Percentiles rank a stretch among this genome's conserved stretches.
Evolutionary conservation across 1,140 invertebrate genomes (phyloP).

Genomic region (Marisa cornuarietis): DNA sequence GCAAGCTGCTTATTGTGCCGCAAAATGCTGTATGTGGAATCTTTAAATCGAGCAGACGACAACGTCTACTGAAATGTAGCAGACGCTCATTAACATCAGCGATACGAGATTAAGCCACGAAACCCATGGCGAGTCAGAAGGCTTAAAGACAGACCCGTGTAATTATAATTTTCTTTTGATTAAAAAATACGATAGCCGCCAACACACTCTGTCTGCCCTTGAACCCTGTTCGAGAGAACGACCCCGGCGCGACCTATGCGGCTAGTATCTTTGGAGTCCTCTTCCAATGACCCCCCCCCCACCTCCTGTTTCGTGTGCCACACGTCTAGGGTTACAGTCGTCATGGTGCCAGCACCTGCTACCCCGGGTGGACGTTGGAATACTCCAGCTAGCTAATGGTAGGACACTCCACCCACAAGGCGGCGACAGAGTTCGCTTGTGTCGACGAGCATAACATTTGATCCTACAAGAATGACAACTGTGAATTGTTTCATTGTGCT

Average conservation of each 20-base stretch:
- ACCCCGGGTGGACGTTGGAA: constrained; percentile 28
- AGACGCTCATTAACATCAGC: no score
- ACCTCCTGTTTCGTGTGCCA: constrained; percentile 31
- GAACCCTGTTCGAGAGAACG: constrained; percentile 23
- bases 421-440: constrained; percentile 31
- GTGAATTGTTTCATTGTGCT: constrained; percentile 18
- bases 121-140: no score
- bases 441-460: constrained; percentile 34
- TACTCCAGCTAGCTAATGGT: constrained; percentile 38
- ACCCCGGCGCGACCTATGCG: neutral
- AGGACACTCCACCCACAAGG: constrained; percentile 10
- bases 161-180: no score
- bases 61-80: no score
- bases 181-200: no score
- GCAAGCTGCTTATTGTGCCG: no score
- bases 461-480: constrained; percentile 8
- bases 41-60: no score
- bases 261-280: constrained; percentile 31
- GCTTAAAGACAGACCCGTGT: no score
- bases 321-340: neutral
- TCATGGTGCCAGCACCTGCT: constrained; percentile 36
- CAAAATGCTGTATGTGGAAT: no score
- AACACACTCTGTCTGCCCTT: constrained; percentile 33
- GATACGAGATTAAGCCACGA: no score
- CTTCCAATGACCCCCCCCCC: constrained; percentile 21